phyloP scores from a whole-genome alignment of 2,888 invertebrate species.

The Julus scanicus region DNA sequence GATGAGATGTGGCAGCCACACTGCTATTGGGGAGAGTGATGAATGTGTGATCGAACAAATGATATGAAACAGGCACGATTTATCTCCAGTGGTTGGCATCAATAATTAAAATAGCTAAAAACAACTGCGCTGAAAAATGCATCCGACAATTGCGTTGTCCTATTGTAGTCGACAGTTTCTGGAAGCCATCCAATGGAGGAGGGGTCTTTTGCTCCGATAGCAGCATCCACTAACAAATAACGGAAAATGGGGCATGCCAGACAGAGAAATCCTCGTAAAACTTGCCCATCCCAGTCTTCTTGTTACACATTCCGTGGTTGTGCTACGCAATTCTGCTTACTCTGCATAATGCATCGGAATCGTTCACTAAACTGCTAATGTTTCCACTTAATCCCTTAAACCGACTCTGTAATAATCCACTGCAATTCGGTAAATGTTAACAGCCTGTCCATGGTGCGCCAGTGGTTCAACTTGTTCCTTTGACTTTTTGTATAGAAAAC shows the following conservation, averaged over 20 bases:
- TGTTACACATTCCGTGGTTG: neutral
- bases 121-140: neutral
- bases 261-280: neutral
- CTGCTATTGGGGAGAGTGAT: neutral
- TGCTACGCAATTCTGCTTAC: neutral
- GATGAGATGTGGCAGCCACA: neutral
- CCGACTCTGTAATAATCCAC: neutral
- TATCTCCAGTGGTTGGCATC: neutral
- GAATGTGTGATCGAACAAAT: neutral
- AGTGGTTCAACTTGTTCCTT: neutral
- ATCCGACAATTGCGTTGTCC: neutral
- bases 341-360: too few species aligned
- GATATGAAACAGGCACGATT: neutral
- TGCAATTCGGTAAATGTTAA: neutral
- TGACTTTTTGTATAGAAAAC: neutral
- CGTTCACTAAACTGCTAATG: neutral
- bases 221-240: neutral
- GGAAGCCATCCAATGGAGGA: neutral
- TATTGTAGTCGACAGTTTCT: neutral
- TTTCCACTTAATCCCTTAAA: neutral
- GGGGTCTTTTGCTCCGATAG: neutral
- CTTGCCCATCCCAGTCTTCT: neutral
- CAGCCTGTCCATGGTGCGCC: neutral
- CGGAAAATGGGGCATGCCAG: neutral
- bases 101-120: neutral